phyloP scores from a whole-genome alignment of 2,888 invertebrate species.

The Diloba caeruleocephala region DNA sequence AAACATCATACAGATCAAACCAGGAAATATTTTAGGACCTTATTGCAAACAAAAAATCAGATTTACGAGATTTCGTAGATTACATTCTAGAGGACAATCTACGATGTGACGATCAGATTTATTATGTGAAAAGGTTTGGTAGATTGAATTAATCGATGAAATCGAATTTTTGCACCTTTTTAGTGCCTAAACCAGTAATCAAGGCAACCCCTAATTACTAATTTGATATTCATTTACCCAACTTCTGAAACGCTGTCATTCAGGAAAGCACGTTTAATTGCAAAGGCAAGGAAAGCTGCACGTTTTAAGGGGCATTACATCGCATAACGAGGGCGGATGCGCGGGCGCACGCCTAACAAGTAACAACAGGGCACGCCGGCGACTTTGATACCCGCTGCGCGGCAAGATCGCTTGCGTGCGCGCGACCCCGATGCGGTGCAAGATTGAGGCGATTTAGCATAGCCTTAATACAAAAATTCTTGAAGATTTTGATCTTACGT shows the following conservation, averaged over 20 bases:
- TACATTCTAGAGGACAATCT: no score
- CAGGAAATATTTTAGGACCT: no score
- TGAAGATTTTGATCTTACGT: neutral
- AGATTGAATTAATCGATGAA: no score
- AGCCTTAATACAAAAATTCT: conserved; percentile 20
- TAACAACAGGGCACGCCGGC: conserved; percentile 70
- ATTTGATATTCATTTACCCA: conserved; percentile 17
- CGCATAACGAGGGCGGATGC: conserved; percentile 68
- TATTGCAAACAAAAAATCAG: no score
- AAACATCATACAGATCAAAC: no score
- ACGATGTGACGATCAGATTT: no score
- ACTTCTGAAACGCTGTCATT: conserved; percentile 40
- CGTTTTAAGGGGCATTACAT: conserved; percentile 50
- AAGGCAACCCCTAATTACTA: neutral
- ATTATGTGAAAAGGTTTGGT: no score
- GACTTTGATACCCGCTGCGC: conserved; percentile 82
- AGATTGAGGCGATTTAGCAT: conserved; percentile 58
- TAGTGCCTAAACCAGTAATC: no score
- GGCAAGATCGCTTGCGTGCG: conserved; percentile 80
- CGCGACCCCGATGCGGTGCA: conserved; percentile 60
- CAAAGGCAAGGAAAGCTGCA: conserved; percentile 46
- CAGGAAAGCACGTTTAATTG: conserved; percentile 51
- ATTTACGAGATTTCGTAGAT: no score
- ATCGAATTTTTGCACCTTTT: no score
- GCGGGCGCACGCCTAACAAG: conserved; percentile 67